Percentiles rank a stretch among this genome's conserved stretches.
Conservation (phyloP, 2,113 vertebrate genomes). For the Pholis gunnellus region DNA sequence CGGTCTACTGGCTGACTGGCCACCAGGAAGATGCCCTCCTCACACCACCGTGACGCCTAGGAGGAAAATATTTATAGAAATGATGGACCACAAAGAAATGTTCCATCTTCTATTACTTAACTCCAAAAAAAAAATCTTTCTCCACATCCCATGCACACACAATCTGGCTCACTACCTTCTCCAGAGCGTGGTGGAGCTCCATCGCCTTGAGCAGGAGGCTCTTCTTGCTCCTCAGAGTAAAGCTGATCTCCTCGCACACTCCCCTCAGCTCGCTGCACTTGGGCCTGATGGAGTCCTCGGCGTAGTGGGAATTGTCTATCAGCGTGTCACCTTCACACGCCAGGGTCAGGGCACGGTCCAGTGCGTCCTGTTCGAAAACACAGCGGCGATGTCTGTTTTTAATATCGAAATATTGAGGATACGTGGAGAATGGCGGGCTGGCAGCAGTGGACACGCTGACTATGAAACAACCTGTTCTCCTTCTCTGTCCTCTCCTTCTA, state of each 20-base stretch:
- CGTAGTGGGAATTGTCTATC: slow-evolving; percentile 92
- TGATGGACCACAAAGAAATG: not conserved
- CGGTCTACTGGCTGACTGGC: slow-evolving; percentile 96
- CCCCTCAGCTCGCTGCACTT: slow-evolving; percentile 92
- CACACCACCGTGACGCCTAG: slow-evolving; percentile 93
- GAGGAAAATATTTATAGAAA: accelerated
- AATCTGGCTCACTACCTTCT: slow-evolving; percentile 84
- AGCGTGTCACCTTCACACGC: slow-evolving; percentile 86
- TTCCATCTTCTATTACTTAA: not conserved
- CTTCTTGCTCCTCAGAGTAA: slow-evolving; percentile 81
- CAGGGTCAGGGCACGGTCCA: slow-evolving; percentile 86
- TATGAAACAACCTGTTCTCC: not conserved
- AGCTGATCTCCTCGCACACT: slow-evolving; percentile 84
- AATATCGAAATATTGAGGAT: not conserved
- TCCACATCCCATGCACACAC: not conserved
- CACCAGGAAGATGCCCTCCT: slow-evolving; percentile 94
- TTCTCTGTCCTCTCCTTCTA: not conserved
- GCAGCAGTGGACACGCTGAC: not conserved
- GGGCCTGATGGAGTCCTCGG: slow-evolving; percentile 93
- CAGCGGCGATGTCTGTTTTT: not conserved
- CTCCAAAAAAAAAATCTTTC: not conserved
- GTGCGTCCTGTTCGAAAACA: slow-evolving; percentile 82
- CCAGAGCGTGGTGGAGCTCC: slow-evolving; percentile 91
- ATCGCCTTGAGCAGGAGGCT: slow-evolving; percentile 86
- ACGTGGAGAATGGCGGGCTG: not conserved